Evolutionary conservation across 2,888 invertebrate genomes (phyloP).

Genomic region (Nebria salina): DNA sequence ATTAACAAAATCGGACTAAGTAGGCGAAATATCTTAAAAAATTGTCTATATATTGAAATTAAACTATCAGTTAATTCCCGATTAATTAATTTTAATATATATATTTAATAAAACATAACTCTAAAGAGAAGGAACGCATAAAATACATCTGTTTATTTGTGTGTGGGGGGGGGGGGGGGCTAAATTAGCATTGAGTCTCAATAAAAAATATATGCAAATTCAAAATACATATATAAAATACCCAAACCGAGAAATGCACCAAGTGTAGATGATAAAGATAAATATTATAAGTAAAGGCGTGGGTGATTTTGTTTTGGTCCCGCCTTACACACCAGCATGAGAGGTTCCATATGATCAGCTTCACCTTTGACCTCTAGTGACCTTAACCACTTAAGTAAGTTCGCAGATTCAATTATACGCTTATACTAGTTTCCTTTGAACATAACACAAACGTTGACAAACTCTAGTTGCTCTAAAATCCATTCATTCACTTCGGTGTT

Average conservation of each 20-base stretch:
- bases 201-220: neutral
- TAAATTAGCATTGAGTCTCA: no score
- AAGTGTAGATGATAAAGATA: no score
- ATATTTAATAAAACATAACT: no score
- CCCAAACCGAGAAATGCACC: neutral
- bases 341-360: neutral
- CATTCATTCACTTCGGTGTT: neutral
- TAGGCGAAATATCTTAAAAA: no score
- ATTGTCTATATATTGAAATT: no score
- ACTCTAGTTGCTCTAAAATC: neutral
- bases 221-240: neutral
- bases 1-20: no score
- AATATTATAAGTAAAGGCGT: neutral
- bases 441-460: neutral
- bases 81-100: no score
- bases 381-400: conserved; percentile 1
- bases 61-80: no score
- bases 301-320: neutral
- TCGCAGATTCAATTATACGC: neutral
- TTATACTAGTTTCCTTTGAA: neutral
- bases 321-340: neutral
- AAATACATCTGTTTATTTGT: no score
- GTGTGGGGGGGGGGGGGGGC: no score
- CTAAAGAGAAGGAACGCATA: no score
- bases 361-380: neutral